These are phyloP conservation scores for Panurus biarmicus DNA, from an alignment of 2,113 vertebrate genomes.

Conservation along the genomic window DNA sequence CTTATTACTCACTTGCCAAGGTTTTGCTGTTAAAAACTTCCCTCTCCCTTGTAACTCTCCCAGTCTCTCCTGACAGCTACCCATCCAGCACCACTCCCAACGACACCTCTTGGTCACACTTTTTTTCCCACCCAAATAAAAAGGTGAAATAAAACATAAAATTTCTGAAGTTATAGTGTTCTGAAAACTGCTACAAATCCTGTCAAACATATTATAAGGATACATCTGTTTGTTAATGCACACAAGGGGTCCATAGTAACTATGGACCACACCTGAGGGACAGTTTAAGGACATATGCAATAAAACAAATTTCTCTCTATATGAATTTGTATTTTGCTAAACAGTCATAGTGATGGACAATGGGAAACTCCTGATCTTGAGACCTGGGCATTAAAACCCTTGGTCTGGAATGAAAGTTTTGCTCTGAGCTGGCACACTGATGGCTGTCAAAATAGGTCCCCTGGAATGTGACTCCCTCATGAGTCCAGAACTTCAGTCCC, in stretches of 20 bases:
- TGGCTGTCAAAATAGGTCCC: rapidly evolving
- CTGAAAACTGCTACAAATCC: background rate
- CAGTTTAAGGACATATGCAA: background rate
- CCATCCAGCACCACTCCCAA: background rate
- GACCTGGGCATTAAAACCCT: background rate
- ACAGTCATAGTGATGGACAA: background rate
- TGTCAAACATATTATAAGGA: background rate
- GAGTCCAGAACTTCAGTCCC: background rate
- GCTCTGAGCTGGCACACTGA: background rate
- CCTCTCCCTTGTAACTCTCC: background rate
- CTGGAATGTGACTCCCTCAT: rapidly evolving
- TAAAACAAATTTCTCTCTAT: background rate
- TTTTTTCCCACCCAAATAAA: background rate
- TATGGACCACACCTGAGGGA: background rate
- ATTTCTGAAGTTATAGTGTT: background rate
- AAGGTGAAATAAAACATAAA: background rate
- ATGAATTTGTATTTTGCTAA: background rate
- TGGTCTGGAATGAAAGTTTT: background rate
- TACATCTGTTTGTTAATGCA: background rate
- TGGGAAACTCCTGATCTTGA: background rate
- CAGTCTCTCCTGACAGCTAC: background rate
- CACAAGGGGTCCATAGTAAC: background rate
- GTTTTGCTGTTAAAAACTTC: background rate
- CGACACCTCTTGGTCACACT: background rate
- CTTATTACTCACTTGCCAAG: background rate